Evolutionary conservation across 2,113 vertebrate species (phyloP).

Genomic region (Chionomys nivalis): DNA sequence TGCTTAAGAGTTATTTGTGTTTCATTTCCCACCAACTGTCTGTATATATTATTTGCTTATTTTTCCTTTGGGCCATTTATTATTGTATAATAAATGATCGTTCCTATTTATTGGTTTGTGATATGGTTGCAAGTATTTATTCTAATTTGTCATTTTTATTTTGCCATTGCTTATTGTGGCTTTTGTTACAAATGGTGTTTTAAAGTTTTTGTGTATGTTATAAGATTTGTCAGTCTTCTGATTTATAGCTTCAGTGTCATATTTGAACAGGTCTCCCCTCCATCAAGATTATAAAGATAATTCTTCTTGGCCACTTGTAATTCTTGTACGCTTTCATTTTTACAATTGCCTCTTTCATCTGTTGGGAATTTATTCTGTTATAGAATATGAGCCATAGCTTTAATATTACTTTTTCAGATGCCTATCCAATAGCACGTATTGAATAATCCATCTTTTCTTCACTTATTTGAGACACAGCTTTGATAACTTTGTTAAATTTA

Average conservation of each 20-base stretch:
- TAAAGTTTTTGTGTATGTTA: slow-evolving; percentile 51
- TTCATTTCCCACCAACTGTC: slow-evolving; percentile 60
- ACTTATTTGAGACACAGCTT: slow-evolving; percentile 43
- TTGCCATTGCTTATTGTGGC: slow-evolving; percentile 56
- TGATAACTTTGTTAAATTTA: slow-evolving; percentile 55
- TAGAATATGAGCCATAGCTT: slow-evolving; percentile 40
- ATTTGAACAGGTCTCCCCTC: slow-evolving; percentile 55
- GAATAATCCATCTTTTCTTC: slow-evolving; percentile 66
- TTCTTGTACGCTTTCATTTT: slow-evolving; percentile 62
- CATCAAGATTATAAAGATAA: slow-evolving; percentile 61
- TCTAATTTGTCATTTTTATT: slow-evolving; percentile 67
- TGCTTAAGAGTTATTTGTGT: slow-evolving; percentile 68
- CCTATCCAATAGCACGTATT: slow-evolving; percentile 55
- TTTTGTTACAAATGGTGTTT: slow-evolving; percentile 61
- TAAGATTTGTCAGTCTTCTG: slow-evolving; percentile 67
- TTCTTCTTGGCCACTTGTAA: slow-evolving; percentile 59
- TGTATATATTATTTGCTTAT: slow-evolving; percentile 47
- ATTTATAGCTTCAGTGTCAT: slow-evolving; percentile 57
- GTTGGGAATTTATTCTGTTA: slow-evolving; percentile 66
- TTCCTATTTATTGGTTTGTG: slow-evolving; percentile 71
- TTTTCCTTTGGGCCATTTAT: slow-evolving; percentile 66
- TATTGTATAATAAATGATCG: slow-evolving; percentile 43
- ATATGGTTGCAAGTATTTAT: slow-evolving; percentile 65
- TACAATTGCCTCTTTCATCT: slow-evolving; percentile 71
- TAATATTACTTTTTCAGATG: slow-evolving; percentile 52